Base-by-base conservation (phyloP, 2,888 invertebrate species). In the Sclerodermus sp. region DNA sequence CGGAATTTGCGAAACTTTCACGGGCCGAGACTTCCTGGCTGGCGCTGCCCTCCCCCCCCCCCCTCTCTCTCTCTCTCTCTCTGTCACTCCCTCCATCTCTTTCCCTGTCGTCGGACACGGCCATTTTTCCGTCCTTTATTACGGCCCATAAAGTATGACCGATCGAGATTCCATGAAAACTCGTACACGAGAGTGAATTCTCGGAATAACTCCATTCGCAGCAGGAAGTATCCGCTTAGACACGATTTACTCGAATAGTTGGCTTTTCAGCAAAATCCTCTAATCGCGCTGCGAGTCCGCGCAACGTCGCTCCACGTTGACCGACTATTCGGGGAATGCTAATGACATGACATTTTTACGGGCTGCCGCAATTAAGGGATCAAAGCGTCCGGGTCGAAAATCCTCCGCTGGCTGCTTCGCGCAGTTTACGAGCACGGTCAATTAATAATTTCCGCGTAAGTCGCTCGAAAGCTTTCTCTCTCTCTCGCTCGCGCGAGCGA, bases 101-200 rank as follows among this genome's bases (percentile, higher is more conserved):
- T n/a, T n/a, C n/a, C n/a, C n/a, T n/a, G n/a, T n/a, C 23, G 23
- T 8, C 23, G 8, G 3, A 23, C 23, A 23, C 23, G 3, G 23
- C 8, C 23, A 8, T 5, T 23, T 23, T 23, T 23, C 62, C 53
- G 13, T 31, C 10, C 50, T 43, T 59, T 15, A 31, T 32, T 40
- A 31, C 32, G 8, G 15, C 36, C 12, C 29, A 13, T 23, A 42
- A 36, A n/a, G 42, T 36, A 16, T 34, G 34, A 12, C 30, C 41
- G 36, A 42, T 51, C 48, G 54, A 34, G 29, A 43, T 47, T 52
- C 58, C 62, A 61, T 61, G 61, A 59, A 59, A 61, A 61, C 57
- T 45, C 49, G 56, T 42, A 53, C 60, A 62, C 62, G 47, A 55
- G 51, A 54, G 41, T 46, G 60, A 49, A 53, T 62, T 59, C 61